phyloP scores from a whole-genome alignment of 2,797 vertebrate genomes.

The Xerus rutilus region DNA sequence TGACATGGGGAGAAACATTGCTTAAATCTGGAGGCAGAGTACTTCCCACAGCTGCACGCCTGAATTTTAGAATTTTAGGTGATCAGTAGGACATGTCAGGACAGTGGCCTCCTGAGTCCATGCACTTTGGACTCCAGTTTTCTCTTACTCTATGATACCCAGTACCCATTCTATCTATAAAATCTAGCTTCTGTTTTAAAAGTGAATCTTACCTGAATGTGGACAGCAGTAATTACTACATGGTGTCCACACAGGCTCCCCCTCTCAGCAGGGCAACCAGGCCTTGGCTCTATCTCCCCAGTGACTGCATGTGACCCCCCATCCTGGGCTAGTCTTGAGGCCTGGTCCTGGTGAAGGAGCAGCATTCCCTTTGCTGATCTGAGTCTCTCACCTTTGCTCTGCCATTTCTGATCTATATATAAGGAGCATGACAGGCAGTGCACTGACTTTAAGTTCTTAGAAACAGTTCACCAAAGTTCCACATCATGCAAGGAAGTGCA shows the following conservation, averaged over 20 bases:
- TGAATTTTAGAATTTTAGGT: background rate
- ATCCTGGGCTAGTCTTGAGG: background rate
- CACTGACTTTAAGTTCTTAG: background rate
- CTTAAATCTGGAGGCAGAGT: background rate
- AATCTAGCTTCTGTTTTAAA: background rate
- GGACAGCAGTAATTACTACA: background rate
- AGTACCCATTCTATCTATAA: background rate
- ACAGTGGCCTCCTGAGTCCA: background rate
- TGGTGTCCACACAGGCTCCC: background rate
- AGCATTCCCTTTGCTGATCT: background rate
- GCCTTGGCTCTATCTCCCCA: background rate
- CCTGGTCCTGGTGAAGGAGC: background rate
- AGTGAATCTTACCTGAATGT: background rate
- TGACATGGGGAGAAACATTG: background rate
- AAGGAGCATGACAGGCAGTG: background rate
- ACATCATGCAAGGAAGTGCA: background rate
- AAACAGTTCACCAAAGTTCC: background rate
- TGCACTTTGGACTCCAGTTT: background rate
- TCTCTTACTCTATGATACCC: background rate
- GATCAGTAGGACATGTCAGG: background rate
- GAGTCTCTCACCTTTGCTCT: background rate
- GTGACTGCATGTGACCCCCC: background rate
- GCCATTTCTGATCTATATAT: background rate
- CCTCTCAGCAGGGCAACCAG: background rate
- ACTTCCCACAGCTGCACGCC: background rate